Conservation (phyloP, 2,113 vertebrate species). For the Dipodomys stephensi region DNA sequence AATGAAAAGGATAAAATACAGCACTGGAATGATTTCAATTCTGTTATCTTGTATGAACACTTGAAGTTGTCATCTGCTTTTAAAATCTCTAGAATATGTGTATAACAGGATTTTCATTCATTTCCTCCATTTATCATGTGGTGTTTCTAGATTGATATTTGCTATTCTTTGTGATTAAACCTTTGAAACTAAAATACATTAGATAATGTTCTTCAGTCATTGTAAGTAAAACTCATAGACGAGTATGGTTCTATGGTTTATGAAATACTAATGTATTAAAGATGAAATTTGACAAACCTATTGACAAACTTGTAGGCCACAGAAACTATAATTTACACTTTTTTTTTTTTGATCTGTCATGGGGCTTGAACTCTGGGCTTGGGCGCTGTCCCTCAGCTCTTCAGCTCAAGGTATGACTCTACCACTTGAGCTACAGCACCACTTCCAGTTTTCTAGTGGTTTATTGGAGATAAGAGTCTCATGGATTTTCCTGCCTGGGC, state of each 20-base stretch:
- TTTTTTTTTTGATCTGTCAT: no score
- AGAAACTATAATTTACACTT: background rate
- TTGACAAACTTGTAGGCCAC: background rate
- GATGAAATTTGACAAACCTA: background rate
- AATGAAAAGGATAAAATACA: background rate
- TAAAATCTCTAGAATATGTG: background rate
- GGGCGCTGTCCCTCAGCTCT: no score
- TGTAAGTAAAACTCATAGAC: background rate
- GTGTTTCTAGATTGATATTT: background rate
- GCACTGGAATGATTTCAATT: background rate
- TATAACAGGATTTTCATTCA: background rate
- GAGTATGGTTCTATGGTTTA: background rate
- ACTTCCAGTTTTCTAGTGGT: no score
- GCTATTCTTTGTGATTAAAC: background rate
- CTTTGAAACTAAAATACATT: constrained; percentile 14
- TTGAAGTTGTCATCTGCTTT: background rate
- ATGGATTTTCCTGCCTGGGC: no score
- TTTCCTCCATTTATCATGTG: background rate
- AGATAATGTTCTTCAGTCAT: background rate
- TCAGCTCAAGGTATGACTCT: no score
- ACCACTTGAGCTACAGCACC: no score
- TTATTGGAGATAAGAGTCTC: no score
- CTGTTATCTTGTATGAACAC: background rate
- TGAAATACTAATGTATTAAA: background rate
- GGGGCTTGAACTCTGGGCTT: no score